Evolutionary conservation across 2,888 invertebrate genomes (phyloP), one percentile per base, ranked within the genome.

Genomic region (Meloe dianella): DNA sequence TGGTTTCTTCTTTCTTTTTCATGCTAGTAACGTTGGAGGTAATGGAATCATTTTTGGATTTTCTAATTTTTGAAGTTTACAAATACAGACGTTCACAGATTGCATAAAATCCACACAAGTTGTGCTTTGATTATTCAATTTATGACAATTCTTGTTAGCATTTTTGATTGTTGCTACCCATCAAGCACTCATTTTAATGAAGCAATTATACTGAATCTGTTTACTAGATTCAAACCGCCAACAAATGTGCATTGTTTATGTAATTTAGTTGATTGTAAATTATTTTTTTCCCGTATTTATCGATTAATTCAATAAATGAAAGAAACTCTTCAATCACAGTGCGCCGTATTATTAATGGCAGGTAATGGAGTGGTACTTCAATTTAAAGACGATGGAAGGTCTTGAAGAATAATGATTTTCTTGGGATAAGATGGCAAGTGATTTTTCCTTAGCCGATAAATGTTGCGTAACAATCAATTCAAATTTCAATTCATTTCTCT

Each of bases 331-430:
- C 6, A 17, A 41, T 41, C 41, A 41, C 17, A 41, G 17, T 17
- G 7, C 5, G n/a, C n/a, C 5, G 41, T 41, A 17, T 41, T 41
- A 41, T 41, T 41, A 41, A 41, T 41, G 41, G 8, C 17, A 41
- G 41, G n/a, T 41, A 17, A 41, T 41, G 17, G 41, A 41, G 41
- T 41, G 41, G 41, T 17, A n/a, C n/a, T n/a, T 41, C 17, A 41
- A 17, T 5, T 8, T 3, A n/a, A 6, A 17, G 8, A 17, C 12
- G n/a, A 17, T 17, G 17, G 41, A 41, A 41, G n/a, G n/a, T 41
- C 41, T 41, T 41, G 41, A 41, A 41, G 41, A 41, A 41, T 41
- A 41, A 41, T 41, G 41, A 41, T 41, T 41, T 8, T n/a, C n/a
- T 12, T 7, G 5, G 41, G 41, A n/a, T 17, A 41, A 41, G 41